Evolutionary conservation across 2,113 vertebrate genomes (phyloP).

Genomic region (Panurus biarmicus): DNA sequence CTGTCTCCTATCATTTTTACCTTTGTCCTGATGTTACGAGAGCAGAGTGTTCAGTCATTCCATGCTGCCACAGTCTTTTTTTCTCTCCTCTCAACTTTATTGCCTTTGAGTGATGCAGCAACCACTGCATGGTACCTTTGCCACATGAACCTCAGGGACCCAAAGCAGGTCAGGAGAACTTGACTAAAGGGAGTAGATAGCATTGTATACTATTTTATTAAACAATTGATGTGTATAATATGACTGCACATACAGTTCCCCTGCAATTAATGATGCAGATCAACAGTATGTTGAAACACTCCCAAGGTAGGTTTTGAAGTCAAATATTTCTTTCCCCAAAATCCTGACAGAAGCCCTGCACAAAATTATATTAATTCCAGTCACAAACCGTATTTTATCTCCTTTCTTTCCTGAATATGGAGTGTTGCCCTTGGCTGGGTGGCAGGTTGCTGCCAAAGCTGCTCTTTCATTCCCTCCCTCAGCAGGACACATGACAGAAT

Average conservation of each 20-base stretch:
- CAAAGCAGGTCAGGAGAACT: neutral
- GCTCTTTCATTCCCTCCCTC: neutral
- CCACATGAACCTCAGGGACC: neutral
- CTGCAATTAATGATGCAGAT: neutral
- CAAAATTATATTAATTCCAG: neutral
- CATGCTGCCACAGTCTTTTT: neutral
- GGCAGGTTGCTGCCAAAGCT: neutral
- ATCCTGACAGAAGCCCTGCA: neutral
- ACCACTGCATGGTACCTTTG: neutral
- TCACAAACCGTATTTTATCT: neutral
- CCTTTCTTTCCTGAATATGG: neutral
- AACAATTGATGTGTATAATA: neutral
- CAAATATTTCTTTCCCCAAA: neutral
- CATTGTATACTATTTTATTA: neutral
- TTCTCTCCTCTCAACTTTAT: neutral
- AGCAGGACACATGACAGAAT: neutral
- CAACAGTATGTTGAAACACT: neutral
- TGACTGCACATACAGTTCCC: rapidly evolving
- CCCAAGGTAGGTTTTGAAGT: neutral
- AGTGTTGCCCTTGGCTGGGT: neutral
- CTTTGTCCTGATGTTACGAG: neutral
- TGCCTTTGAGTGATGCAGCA: neutral
- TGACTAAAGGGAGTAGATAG: neutral
- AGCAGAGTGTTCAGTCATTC: neutral
- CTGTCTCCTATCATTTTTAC: neutral